These are phyloP conservation scores for Tringa solitaria DNA, from an alignment of 2,113 vertebrate species.

Conservation along the genomic window DNA sequence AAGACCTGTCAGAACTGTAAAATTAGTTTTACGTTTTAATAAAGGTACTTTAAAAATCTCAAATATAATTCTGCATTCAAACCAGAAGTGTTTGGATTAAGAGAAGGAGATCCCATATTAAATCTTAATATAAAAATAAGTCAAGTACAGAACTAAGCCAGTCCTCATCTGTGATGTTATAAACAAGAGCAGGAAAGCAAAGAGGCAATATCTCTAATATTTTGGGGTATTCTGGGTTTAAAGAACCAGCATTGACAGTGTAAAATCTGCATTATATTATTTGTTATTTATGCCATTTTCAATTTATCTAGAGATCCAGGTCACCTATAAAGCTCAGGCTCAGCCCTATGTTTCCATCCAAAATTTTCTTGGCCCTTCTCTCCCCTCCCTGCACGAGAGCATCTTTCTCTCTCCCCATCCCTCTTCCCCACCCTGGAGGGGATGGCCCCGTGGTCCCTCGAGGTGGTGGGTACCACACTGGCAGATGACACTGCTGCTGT, in stretches of 20 bases:
- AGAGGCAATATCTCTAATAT: neutral
- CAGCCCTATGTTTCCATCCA: neutral
- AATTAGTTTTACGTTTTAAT: constrained; percentile 50
- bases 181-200: neutral
- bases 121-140: neutral
- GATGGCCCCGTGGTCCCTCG: rapidly evolving
- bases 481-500: neutral
- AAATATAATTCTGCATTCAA: constrained; percentile 18
- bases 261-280: neutral
- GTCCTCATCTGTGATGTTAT: neutral
- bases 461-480: rapidly evolving
- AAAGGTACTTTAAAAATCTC: constrained; percentile 51
- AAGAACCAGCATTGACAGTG: neutral
- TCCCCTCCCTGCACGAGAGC: neutral
- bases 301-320: neutral
- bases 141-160: neutral
- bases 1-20: constrained; percentile 43
- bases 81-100: neutral
- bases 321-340: neutral
- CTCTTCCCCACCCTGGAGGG: neutral
- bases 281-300: neutral
- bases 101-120: neutral
- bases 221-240: neutral
- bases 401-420: neutral
- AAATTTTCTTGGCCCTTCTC: neutral